Base-by-base conservation (phyloP, 2,113 vertebrate genomes). In the Conger conger region DNA sequence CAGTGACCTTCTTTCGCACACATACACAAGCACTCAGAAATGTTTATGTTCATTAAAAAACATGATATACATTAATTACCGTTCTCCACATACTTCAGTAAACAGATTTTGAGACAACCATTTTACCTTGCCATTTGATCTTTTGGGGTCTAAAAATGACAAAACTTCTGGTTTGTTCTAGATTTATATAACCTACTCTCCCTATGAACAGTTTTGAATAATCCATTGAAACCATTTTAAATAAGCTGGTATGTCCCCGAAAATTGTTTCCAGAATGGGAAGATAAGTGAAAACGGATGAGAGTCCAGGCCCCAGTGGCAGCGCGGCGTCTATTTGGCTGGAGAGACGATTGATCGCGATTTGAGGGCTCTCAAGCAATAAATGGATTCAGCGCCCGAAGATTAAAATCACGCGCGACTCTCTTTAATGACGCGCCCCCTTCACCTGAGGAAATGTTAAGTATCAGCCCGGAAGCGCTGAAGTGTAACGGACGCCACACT, bases 341-440 rank as follows among this genome's bases (percentile, higher is more conserved):
- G 82, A 40, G 85, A 76, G 53, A 79, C 89, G 90, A 91, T 89
- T 89, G 91, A 92, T 93, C 88, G 89, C 88, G 88, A 90, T 88
- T 86, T 79, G 82, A 88, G 88, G 63, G 87, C 91, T 92, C 88
- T 93, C 91, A 93, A 91, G 91, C 91, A 93, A 88, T 91, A 92
- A 93, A 94, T 93, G 89, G 88, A 83, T 76, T 88, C 83, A 86
- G 91, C 86, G 82, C 88, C 79, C 87, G 23, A 78, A 90, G 90
- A 92, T 90, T 89, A 88, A 88, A 89, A 91, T 93, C 88, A 89
- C 86, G 84, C 87, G 83, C 38, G 85, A 40, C 84, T 85, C 79
- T 81, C 57, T 88, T 88, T 83, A 86, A 82, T 87, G 85, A 90
- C 27, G 17, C 83, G 86, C 80, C 85, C 77, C 79, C 84, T 86